phyloP scores from a whole-genome alignment of 2,113 vertebrate species.

The Gnathonemus echidnorhynchus region DNA sequence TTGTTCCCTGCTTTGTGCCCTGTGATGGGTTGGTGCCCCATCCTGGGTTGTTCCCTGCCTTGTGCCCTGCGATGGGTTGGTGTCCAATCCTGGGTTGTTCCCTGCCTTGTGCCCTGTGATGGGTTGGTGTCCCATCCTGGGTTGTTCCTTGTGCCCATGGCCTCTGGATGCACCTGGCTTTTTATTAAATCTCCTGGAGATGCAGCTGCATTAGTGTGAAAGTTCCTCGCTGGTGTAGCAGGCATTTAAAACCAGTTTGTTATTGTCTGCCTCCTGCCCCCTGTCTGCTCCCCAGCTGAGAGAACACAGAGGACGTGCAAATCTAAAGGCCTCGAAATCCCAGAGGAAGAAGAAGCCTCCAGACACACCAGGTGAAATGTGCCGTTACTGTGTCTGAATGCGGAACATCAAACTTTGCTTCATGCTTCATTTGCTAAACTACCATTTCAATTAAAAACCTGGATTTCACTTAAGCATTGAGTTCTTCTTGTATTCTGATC shows the following conservation, averaged over 20 bases:
- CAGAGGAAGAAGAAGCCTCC: constrained; percentile 70
- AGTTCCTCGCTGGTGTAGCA: not conserved
- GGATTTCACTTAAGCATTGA: not conserved
- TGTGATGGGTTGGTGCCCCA: no score
- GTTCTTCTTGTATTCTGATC: not conserved
- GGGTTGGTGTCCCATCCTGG: no score
- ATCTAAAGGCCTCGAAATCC: constrained; percentile 51
- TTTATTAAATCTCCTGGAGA: not conserved
- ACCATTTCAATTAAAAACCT: not conserved
- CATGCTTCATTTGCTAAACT: not conserved
- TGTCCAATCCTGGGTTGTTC: no score
- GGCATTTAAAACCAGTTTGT: not conserved
- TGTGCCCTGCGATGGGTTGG: no score
- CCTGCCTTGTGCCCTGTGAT: no score
- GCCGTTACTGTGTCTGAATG: not conserved
- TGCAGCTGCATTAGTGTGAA: not conserved
- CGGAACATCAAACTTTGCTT: not conserved
- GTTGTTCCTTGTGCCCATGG: not conserved
- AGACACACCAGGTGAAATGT: constrained; percentile 65
- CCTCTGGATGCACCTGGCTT: not conserved
- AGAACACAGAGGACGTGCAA: constrained; percentile 55
- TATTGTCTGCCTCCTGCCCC: constrained; percentile 5
- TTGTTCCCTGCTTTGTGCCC: not conserved
- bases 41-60: no score
- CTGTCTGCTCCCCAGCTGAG: constrained; percentile 54